Evolutionary conservation across 2,888 invertebrate species (phyloP), one percentile per base, ranked within the genome.

Genomic region (Heterodera filipjevi): DNA sequence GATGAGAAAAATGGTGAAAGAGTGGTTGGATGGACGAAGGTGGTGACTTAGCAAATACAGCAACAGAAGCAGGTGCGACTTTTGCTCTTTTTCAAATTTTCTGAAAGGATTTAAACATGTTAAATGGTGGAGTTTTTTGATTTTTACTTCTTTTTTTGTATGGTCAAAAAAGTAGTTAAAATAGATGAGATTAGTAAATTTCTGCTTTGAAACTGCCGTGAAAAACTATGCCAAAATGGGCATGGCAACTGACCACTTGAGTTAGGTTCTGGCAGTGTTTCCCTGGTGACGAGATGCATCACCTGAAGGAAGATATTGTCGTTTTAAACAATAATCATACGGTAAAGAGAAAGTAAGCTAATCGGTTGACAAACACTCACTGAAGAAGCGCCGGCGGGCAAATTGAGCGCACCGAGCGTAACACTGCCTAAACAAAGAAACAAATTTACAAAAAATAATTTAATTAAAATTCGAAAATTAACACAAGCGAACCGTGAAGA

Each of bases 231-330:
- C 12, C 49, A 49, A 49, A 49, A 19, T 3, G 16, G 19, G 49
- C 49, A 19, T 44, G 44, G 44, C 12, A 46, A 27, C 79, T 32
- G 66, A 85, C 87, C 87, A 79, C 85, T 87, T 35, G 87, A 85
- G 92, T 97, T 98, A 89, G 98, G 98, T 92, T 98, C 98, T 89
- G 98, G 98, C 91, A 99, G 92, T 91, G 96, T 97, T 92, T 99
- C 99, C 92, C 98, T 93, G 87, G 98, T 96, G 91, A 99, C 98
- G 90, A 99, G 93, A 92, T 99, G 99, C 98, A 99, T 99, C 90
- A 99, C 75, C 64, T 75, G 33, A 44, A 35, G 32, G 32, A 32
- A 12, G 39, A 39, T 6, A 32, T 6, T 73, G 49, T n/a, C 44
- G 44, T 12, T 10, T 44, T 19, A 19, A 53, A 53, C 19, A 53